Evolutionary conservation across 2,888 invertebrate genomes (phyloP), one percentile per base, ranked within the genome.

Genomic region (Leistus spinibarbis): DNA sequence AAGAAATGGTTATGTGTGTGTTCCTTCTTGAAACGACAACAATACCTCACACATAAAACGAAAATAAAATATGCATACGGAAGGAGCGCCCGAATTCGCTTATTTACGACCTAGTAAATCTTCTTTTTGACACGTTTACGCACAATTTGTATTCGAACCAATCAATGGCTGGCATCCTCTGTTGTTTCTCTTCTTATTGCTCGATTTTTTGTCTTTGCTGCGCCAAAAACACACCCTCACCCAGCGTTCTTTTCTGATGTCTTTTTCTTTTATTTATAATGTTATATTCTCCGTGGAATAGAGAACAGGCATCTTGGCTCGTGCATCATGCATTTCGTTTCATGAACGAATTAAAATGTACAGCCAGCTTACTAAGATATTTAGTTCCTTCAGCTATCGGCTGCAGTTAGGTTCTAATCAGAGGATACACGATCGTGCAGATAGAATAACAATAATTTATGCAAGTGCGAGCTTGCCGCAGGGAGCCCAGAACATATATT

Each of bases 51-150:
- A 62, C 63, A 70, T 63, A 71, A 71, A 71, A 71, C 40, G 57
- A 54, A 72, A 67, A 73, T 73, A 73, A 73, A 73, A 67, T 73
- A 73, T 73, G 67, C 73, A 65, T 54, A 71, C 17, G 64, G 63
- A 20, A 63, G 66, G n/a, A 22, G 60, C 22, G 53, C 27, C 60
- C 40, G 22, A 53, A 40, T 66, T 40, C 13, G 3, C 2, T 73
- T 73, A 73, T 73, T 66, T 67, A 67, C 54, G 73, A 67, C 40
- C 60, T 65, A 56, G 62, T 73, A 73, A 66, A 73, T 73, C 67
- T 67, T 73, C 53, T 73, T 73, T 73, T 73, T 73, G 73, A 73
- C 73, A 73, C 73, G 66, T 73, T 73, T 73, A 73, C 73, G 73
- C 73, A 73, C 73, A 73, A 73, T 73, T 73, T 73, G 73, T 73